Percentiles rank a stretch among this genome's conserved stretches.
These are phyloP conservation scores for Artemisiospiza belli DNA, from an alignment of 2,113 vertebrate species.

Conservation along the genomic window DNA sequence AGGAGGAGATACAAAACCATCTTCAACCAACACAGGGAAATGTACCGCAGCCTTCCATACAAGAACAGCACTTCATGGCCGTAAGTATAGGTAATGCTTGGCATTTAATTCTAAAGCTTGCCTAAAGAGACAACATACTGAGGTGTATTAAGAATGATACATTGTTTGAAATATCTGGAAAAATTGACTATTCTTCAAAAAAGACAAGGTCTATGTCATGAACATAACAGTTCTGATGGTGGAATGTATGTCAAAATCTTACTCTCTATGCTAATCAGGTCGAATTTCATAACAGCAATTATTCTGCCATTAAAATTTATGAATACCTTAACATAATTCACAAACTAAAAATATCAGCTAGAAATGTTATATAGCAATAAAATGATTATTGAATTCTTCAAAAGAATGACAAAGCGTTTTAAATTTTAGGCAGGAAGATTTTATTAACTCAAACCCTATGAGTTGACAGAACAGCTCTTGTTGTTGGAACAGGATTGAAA, in stretches of 20 bases:
- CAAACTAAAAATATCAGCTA: neutral
- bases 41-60: neutral
- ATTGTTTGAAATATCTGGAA: neutral
- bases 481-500: neutral
- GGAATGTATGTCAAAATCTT: neutral
- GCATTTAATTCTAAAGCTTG: neutral
- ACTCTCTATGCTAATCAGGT: neutral
- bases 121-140: rapidly evolving
- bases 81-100: neutral
- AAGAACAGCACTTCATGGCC: neutral
- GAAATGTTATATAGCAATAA: neutral
- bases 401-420: neutral
- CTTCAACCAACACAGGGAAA: neutral
- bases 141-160: neutral
- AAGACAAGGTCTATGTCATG: neutral
- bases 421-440: neutral
- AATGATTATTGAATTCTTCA: neutral
- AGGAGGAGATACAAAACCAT: neutral
- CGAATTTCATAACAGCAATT: neutral
- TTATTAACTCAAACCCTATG: neutral
- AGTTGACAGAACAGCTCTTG: neutral
- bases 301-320: neutral
- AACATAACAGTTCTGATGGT: neutral
- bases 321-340: neutral
- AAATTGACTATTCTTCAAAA: neutral